These are phyloP conservation scores for Calyptomena viridis DNA, from an alignment of 2,113 vertebrate species.

Conservation along the genomic window DNA sequence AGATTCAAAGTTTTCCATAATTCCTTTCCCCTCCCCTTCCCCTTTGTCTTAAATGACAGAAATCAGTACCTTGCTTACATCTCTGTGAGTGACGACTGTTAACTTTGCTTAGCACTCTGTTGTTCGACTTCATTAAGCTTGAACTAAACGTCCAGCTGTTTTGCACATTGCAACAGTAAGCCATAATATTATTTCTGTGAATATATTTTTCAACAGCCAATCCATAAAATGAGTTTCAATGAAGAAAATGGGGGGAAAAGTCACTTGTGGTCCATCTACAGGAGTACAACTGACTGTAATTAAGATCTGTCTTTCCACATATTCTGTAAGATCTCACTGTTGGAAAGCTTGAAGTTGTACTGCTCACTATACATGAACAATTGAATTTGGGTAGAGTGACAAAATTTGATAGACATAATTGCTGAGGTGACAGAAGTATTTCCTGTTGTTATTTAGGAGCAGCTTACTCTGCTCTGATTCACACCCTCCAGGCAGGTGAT, in stretches of 20 bases:
- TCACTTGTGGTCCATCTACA: neutral
- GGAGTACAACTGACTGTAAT: neutral
- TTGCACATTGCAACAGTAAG: constrained; percentile 22
- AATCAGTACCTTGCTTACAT: neutral
- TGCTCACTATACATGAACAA: neutral
- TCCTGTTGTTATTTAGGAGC: neutral
- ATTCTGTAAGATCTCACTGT: neutral
- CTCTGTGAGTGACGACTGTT: neutral
- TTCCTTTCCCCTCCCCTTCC: neutral
- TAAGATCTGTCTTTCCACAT: neutral
- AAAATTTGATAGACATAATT: neutral
- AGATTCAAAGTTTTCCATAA: neutral
- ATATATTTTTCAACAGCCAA: neutral
- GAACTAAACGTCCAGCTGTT: neutral
- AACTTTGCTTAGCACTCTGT: neutral
- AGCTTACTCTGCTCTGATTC: neutral
- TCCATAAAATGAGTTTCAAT: neutral
- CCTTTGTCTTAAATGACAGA: neutral
- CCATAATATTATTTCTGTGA: constrained; percentile 25
- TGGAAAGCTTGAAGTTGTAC: neutral
- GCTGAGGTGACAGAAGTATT: neutral
- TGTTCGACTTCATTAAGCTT: neutral
- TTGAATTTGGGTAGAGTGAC: neutral
- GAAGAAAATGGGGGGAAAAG: neutral
- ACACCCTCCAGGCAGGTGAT: neutral